Conservation (phyloP, 2,113 vertebrate species). For the Xerus inauris region DNA sequence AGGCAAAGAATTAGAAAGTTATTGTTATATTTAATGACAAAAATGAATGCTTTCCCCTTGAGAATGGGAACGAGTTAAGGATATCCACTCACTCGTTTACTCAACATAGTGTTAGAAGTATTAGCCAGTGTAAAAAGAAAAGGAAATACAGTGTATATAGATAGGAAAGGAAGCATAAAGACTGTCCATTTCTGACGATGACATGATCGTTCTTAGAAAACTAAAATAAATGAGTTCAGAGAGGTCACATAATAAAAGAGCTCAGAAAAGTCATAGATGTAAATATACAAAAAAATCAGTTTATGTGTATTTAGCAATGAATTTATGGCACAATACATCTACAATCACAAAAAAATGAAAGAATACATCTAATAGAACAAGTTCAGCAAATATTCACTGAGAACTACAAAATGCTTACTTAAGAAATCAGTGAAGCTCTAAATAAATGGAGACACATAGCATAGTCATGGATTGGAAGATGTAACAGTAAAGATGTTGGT, state of each 20-base stretch:
- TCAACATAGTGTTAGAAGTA: neutral
- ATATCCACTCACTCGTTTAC: neutral
- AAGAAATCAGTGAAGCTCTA: neutral
- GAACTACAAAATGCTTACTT: neutral
- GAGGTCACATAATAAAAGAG: neutral
- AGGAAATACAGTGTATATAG: neutral
- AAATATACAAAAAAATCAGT: neutral
- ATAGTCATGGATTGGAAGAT: neutral
- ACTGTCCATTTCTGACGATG: neutral
- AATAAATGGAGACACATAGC: neutral
- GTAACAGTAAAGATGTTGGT: neutral
- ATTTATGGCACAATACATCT: neutral
- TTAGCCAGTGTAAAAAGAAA: neutral
- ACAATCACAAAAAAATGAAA: neutral
- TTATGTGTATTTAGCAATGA: neutral
- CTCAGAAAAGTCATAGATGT: neutral
- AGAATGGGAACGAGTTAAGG: neutral
- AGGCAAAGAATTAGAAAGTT: neutral
- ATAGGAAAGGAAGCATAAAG: neutral
- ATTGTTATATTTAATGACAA: neutral
- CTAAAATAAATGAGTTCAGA: neutral
- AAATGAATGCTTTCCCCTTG: neutral
- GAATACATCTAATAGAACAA: neutral
- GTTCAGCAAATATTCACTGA: neutral
- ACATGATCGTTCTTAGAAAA: neutral